A percentile compares a stretch with the other conserved stretches of the same genome.
Conservation (phyloP, 2,797 vertebrate genomes). For the Periparus ater region DNA sequence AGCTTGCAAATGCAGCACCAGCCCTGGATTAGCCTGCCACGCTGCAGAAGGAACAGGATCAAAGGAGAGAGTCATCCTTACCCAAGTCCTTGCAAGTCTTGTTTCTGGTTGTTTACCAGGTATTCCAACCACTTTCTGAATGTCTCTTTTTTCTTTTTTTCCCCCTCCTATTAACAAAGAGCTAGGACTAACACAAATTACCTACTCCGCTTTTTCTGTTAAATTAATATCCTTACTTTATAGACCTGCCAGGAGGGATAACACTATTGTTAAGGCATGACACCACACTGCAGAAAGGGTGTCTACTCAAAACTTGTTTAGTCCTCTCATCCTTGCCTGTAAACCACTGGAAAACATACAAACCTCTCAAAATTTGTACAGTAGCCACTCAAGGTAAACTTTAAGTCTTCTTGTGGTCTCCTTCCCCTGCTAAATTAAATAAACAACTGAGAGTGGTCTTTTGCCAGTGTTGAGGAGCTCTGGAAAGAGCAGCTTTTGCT, state of each 20-base stretch:
- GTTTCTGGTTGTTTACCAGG: neutral
- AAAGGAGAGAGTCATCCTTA: neutral
- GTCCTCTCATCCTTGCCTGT: neutral
- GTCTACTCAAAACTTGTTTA: neutral
- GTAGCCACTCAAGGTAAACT: neutral
- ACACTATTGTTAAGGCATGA: neutral
- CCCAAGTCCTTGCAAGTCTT: neutral
- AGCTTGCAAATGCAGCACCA: neutral
- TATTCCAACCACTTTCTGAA: neutral
- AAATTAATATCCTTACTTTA: neutral
- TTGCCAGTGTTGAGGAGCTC: neutral
- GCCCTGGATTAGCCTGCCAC: neutral
- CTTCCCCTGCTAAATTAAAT: neutral
- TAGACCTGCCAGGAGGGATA: neutral
- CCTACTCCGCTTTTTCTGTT: neutral
- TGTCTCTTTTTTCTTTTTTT: neutral
- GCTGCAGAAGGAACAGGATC: neutral
- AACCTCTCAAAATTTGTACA: neutral
- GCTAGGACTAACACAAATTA: neutral
- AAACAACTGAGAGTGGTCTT: neutral
- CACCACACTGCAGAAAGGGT: neutral
- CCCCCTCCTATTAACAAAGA: neutral
- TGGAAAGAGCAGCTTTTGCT: neutral
- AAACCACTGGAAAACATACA: neutral
- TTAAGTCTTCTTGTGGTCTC: neutral